Evolutionary conservation across 92 coral and sea anemone species (phyloP).

Genomic region (Anthopleura xanthogrammica): DNA sequence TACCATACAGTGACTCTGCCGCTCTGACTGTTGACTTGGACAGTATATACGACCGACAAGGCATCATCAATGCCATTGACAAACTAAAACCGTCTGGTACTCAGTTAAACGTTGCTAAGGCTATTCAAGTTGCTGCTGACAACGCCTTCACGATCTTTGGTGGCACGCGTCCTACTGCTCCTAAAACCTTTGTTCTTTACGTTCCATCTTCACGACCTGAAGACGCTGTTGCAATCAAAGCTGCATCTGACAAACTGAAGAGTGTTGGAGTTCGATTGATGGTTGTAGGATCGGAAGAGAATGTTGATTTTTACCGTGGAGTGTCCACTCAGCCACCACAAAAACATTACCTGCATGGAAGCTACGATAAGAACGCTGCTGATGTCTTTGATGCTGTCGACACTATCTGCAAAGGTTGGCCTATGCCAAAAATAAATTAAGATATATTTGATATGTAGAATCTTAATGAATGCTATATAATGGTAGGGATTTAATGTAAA

Average conservation of each 20-base stretch:
- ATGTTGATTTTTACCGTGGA: slow-evolving; percentile 35
- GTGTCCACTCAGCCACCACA: slow-evolving; percentile 66
- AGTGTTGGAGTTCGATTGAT: slow-evolving; percentile 76
- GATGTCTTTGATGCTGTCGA: slow-evolving; percentile 31
- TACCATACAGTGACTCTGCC: slow-evolving; percentile 60
- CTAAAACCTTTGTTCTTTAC: slow-evolving; percentile 72
- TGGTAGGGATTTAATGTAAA: too few relatives aligned
- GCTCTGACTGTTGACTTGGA: slow-evolving; percentile 45
- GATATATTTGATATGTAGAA: too few relatives aligned
- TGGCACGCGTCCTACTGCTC: slow-evolving; percentile 76
- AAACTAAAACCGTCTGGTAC: slow-evolving; percentile 51
- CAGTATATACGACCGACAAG: slow-evolving; percentile 19
- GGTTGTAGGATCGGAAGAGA: slow-evolving; percentile 47
- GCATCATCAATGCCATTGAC: slow-evolving; percentile 24
- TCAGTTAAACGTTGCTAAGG: slow-evolving; percentile 48
- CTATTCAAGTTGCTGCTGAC: slow-evolving; percentile 64
- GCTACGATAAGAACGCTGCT: slow-evolving; percentile 27
- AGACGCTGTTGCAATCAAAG: slow-evolving; percentile 36
- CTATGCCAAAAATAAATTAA: background rate
- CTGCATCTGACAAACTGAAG: slow-evolving; percentile 61
- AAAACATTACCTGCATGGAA: slow-evolving; percentile 36
- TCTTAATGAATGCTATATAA: too few relatives aligned
- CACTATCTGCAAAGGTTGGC: slow-evolving; percentile 38
- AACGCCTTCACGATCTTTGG: slow-evolving; percentile 81
- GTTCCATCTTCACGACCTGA: slow-evolving; percentile 51